phyloP scores from a whole-genome alignment of 2,888 invertebrate genomes.

The Chloroclystis v-ata region DNA sequence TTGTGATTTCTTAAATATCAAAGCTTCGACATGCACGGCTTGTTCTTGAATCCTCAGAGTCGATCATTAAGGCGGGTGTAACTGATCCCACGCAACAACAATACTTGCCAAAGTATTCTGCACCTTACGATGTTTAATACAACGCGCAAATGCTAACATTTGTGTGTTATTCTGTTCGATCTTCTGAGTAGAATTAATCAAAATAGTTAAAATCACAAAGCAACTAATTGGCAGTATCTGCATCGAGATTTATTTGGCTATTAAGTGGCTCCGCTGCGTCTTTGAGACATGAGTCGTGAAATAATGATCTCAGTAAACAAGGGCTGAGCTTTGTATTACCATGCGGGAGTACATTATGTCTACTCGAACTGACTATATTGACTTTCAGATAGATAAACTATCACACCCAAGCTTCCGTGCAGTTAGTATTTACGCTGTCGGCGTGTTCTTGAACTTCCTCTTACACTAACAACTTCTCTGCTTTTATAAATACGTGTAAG shows the following conservation, averaged over 20 bases:
- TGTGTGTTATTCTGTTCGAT: slow-evolving; percentile 28
- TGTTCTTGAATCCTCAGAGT: slow-evolving; percentile 7
- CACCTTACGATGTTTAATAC: slow-evolving; percentile 3
- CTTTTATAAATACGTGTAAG: no score
- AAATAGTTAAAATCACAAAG: slow-evolving; percentile 64
- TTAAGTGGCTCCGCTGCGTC: slow-evolving; percentile 37
- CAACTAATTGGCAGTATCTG: slow-evolving; percentile 61
- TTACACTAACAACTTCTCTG: no score
- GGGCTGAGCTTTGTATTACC: slow-evolving; percentile 9
- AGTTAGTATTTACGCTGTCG: neutral
- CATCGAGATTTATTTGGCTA: slow-evolving; percentile 57
- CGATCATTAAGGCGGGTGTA: slow-evolving; percentile 56
- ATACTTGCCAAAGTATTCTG: slow-evolving; percentile 4
- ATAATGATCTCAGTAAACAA: slow-evolving; percentile 16
- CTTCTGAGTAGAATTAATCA: slow-evolving; percentile 58
- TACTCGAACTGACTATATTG: neutral
- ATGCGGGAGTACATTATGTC: slow-evolving; percentile 1
- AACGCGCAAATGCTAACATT: neutral
- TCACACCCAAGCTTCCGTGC: neutral
- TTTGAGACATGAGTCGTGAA: slow-evolving; percentile 18
- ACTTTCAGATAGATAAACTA: slow-evolving; percentile 3
- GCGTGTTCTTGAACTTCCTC: no score
- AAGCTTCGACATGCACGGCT: slow-evolving; percentile 24
- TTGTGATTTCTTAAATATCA: slow-evolving; percentile 34
- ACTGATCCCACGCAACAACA: slow-evolving; percentile 33